A percentile compares a stretch with the other conserved stretches of the same genome.
These are phyloP conservation scores for Microchirus variegatus DNA, from an alignment of 2,797 vertebrate genomes.

Conservation along the genomic window DNA sequence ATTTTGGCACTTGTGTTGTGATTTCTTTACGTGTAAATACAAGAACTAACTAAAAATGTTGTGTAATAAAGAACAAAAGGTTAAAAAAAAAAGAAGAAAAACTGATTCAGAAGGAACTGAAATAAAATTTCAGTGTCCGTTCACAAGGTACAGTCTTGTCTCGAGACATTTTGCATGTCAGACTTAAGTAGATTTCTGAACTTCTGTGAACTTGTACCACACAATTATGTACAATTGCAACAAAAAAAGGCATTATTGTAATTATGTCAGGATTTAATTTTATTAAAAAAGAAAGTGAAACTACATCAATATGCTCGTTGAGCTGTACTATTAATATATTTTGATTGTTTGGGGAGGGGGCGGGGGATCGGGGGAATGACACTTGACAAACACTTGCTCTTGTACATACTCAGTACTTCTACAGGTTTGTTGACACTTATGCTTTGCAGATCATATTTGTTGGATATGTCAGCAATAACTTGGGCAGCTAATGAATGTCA, in stretches of 20 bases:
- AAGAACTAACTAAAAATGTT: constrained; percentile 88
- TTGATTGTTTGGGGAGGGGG: constrained; percentile 86
- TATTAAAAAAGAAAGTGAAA: constrained; percentile 89
- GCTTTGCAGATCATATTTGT: constrained; percentile 93
- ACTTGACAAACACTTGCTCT: constrained; percentile 95
- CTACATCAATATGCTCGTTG: constrained; percentile 89
- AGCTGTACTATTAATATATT: constrained; percentile 99
- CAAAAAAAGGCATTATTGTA: constrained; percentile 96
- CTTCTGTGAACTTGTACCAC: constrained; percentile 93
- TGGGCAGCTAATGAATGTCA: constrained; percentile 99
- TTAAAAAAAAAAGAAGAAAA: constrained; percentile 54
- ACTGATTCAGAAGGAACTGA: constrained; percentile 87
- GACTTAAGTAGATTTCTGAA: constrained; percentile 93
- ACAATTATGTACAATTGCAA: constrained; percentile 95
- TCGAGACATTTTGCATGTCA: constrained; percentile 99
- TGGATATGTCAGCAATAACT: constrained; percentile 98
- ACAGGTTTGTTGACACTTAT: constrained; percentile 95
- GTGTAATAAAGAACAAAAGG: constrained; percentile 86
- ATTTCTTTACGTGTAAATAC: constrained; percentile 96
- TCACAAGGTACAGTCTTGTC: constrained; percentile 97
- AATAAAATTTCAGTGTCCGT: constrained; percentile 95
- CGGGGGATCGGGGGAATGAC: constrained; percentile 56
- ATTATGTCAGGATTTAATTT: constrained; percentile 99
- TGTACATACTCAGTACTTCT: constrained; percentile 93
- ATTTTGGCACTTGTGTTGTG: constrained; percentile 85